Conservation (phyloP, 2,797 vertebrate species). For the Sebastes paucispinis region DNA sequence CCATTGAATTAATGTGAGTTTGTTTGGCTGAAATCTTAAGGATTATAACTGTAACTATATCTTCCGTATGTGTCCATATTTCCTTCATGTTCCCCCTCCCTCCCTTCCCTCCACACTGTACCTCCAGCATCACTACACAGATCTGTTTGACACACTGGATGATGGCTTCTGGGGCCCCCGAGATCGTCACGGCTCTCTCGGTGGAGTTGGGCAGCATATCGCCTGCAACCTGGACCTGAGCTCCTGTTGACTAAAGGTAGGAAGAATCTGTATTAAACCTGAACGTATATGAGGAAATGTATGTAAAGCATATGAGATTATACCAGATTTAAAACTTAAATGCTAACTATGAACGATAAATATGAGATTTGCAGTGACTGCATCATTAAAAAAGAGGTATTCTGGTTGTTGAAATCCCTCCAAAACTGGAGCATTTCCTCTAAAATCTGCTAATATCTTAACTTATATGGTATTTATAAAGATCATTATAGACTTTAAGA, state of each 20-base stretch:
- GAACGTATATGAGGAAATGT: neutral
- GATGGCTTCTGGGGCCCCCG: conserved; percentile 95
- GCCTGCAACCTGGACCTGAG: conserved; percentile 95
- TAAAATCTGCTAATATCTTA: neutral
- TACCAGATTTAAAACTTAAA: neutral
- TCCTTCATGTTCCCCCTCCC: neutral
- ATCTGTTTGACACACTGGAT: conserved; percentile 99
- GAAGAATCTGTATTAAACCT: neutral
- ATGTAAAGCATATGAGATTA: neutral
- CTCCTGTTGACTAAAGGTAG: conserved; percentile 90
- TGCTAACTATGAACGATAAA: neutral
- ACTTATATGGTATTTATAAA: neutral
- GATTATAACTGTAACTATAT: neutral
- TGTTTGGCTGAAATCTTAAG: neutral
- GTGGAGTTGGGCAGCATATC: conserved; percentile 98
- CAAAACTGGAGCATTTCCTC: neutral
- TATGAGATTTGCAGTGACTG: neutral
- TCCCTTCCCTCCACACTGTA: conserved; percentile 75
- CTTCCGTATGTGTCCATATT: neutral
- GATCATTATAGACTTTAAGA: neutral
- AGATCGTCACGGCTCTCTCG: conserved; percentile 95
- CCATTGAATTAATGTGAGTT: neutral
- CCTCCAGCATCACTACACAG: conserved; percentile 98
- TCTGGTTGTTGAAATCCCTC: neutral
- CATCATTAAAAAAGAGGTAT: neutral